These are phyloP conservation scores for Rattus rattus DNA, from an alignment of 2,113 vertebrate genomes.

Conservation along the genomic window DNA sequence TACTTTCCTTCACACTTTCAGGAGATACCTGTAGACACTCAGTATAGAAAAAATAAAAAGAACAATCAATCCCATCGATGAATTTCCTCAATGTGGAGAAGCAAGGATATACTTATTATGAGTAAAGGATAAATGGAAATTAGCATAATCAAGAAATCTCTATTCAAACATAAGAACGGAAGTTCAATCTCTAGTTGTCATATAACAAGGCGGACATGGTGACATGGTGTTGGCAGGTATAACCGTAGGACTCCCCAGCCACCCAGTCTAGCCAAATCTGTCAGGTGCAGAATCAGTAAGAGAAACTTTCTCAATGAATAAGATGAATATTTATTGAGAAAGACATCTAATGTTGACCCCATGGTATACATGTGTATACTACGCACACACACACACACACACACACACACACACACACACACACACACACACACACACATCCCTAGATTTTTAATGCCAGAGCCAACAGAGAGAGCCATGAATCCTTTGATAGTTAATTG, in stretches of 20 bases:
- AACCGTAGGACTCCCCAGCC: no score
- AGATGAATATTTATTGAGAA: not conserved
- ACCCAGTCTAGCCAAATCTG: not conserved
- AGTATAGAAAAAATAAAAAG: not conserved
- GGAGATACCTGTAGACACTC: not conserved
- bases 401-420: no score
- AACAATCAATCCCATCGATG: not conserved
- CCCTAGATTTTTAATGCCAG: not conserved
- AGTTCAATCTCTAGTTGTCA: not conserved
- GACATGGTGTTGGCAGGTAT: no score
- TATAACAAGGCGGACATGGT: no score
- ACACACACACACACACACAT: no score
- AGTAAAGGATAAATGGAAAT: not conserved
- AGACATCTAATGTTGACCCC: not conserved
- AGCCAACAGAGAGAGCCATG: not conserved
- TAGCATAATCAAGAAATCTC: not conserved
- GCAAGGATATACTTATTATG: rapidly evolving
- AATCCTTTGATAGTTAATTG: not conserved
- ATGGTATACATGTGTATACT: no score
- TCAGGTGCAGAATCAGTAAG: not conserved
- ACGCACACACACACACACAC: no score
- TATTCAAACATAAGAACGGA: not conserved
- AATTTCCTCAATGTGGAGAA: not conserved
- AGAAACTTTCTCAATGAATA: not conserved
- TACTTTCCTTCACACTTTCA: not conserved